Evolutionary conservation across 92 coral and sea anemone genomes (phyloP).

Genomic region (Porites lobata): DNA sequence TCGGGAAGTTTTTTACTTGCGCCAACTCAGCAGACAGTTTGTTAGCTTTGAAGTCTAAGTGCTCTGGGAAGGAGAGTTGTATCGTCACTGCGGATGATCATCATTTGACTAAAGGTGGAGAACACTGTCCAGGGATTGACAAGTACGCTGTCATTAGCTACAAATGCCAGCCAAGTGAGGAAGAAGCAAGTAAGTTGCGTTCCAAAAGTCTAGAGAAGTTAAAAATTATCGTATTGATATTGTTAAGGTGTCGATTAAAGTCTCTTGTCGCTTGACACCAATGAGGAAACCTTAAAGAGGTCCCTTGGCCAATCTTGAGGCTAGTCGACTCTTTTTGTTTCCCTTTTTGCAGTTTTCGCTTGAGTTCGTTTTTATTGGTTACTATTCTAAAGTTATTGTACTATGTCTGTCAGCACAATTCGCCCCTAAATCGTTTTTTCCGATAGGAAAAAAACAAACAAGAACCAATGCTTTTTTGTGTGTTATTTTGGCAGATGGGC

Average conservation of each 20-base stretch:
- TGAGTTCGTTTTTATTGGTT: too few species aligned
- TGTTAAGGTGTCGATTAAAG: too few species aligned
- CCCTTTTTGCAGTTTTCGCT: too few species aligned
- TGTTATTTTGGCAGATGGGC: neutral
- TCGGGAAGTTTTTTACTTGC: constrained; percentile 86
- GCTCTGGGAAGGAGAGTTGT: constrained; percentile 86
- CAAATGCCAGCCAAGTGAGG: constrained; percentile 85
- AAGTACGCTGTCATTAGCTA: constrained; percentile 93
- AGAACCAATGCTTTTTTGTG: too few species aligned
- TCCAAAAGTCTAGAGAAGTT: neutral
- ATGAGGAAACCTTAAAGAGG: too few species aligned
- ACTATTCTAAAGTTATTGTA: too few species aligned
- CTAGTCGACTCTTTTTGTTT: too few species aligned
- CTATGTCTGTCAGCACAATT: too few species aligned
- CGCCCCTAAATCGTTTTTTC: neutral
- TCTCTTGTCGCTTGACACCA: too few species aligned
- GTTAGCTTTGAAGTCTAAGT: constrained; percentile 69
- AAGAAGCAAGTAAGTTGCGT: constrained; percentile 6
- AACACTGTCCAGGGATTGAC: constrained; percentile 93
- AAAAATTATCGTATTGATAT: too few species aligned
- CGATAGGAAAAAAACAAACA: too few species aligned
- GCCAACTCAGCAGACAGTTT: constrained; percentile 76
- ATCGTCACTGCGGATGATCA: constrained; percentile 81
- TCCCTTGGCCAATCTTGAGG: too few species aligned
- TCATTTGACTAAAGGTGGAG: constrained; percentile 73